Base-by-base conservation (phyloP, 2,797 vertebrate genomes). In the Clangula hyemalis region DNA sequence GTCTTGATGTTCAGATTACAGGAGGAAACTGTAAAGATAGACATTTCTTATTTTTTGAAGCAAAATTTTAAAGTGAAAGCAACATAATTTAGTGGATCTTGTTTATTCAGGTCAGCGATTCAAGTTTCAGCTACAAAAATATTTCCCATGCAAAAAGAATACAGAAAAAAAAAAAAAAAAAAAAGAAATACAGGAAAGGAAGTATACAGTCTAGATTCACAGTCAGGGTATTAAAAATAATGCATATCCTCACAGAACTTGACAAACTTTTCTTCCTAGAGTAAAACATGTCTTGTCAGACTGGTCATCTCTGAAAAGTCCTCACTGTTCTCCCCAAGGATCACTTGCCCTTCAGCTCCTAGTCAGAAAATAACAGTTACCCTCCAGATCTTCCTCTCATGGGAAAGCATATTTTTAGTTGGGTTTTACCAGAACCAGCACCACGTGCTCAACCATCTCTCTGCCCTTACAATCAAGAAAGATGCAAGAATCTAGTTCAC, bases 1-100 rank as follows among this genome's bases (percentile, higher is more conserved):
- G 8, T 91, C 93, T 91, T 95, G 32, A 45, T 90, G 32, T 49
- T 45, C 65, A 75, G 72, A 87, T 90, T 89, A 86, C 49, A 89
- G 68, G 0, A 82, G 17, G 32, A 93, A 85, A 15, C 19, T 79
- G n/a, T 57, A 79, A 53, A 87, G 49, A 93, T 43, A 73, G 27
- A 27, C 47, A 9, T 3, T 11, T 70, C 4, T 84, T 74, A 24
- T 25, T 86, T 83, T 92, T 79, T 56, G 13, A 87, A 68, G 8
- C 5, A 60, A 28, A 25, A 41, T 85, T 93, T 79, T 82, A 60
- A 89, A 80, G 14, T 72, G 15, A 91, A 83, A 14, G 39, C 3
- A 86, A n/a, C 2, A 2, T 69, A 38, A 71, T 61, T 68, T 69
- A 41, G 14, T 47, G 30, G 6, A 3, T 62, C 24, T 73, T 43